Conservation (phyloP, 2,888 invertebrate genomes). For the Polyommatus icarus region DNA sequence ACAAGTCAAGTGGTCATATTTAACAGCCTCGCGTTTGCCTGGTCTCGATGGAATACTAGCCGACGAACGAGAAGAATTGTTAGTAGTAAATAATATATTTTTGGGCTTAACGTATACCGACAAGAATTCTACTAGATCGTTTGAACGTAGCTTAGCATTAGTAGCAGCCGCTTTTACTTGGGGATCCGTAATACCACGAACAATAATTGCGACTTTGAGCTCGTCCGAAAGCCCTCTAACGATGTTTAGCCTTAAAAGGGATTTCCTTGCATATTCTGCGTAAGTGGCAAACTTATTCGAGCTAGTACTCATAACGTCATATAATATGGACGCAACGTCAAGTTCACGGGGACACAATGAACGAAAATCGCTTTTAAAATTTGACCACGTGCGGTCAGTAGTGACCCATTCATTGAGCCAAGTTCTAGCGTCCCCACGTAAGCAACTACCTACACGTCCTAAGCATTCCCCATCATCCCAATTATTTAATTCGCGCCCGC, state of each 20-base stretch:
- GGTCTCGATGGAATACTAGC: no score
- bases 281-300: conserved; percentile 38
- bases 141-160: conserved; percentile 40
- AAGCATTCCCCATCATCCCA: conserved; percentile 6
- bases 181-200: conserved; percentile 39
- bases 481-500: no score
- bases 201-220: conserved; percentile 38
- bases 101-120: conserved; percentile 38
- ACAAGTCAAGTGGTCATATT: no score
- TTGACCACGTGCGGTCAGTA: conserved; percentile 42
- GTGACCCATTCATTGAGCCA: conserved; percentile 46
- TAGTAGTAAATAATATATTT: no score
- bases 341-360: conserved; percentile 41
- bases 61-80: no score
- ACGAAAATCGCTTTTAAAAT: conserved; percentile 43
- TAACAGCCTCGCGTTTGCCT: no score
- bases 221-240: conserved; percentile 1
- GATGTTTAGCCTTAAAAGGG: not conserved
- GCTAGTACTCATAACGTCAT: conserved; percentile 40
- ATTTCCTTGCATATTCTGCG: not conserved
- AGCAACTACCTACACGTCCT: conserved; percentile 38
- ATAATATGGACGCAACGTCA: conserved; percentile 42
- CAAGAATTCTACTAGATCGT: conserved; percentile 42
- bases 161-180: conserved; percentile 43
- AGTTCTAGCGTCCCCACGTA: conserved; percentile 40